These are phyloP conservation scores for Stegastes partitus DNA, from an alignment of 2,113 vertebrate genomes.

Conservation along the genomic window DNA sequence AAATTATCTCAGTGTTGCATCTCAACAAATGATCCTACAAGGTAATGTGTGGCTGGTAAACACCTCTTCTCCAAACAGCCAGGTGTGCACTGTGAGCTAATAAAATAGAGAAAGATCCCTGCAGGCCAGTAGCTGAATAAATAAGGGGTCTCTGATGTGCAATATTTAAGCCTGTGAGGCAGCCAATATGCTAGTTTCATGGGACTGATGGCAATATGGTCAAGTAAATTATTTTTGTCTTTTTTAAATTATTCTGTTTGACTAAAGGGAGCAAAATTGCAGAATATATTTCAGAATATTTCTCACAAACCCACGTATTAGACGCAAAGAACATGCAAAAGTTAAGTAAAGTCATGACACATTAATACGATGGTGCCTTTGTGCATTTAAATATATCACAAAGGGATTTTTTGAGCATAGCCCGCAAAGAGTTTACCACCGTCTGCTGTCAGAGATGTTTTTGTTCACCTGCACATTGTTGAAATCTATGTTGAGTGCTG, in stretches of 20 bases:
- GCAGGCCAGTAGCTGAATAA: slow-evolving; percentile 20
- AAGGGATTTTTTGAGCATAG: no score
- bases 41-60: background rate
- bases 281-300: no score
- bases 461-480: slow-evolving; percentile 90
- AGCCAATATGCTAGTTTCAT: background rate
- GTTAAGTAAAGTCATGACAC: no score
- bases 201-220: slow-evolving; percentile 1
- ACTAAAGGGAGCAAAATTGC: no score
- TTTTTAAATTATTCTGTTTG: no score
- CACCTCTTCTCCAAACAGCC: background rate
- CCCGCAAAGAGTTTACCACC: background rate
- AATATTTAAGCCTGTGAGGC: slow-evolving; percentile 25
- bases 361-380: no score
- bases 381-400: no score
- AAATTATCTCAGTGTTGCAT: slow-evolving; percentile 7
- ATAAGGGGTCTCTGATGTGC: slow-evolving; percentile 4
- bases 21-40: background rate
- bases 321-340: no score
- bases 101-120: slow-evolving; percentile 25
- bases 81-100: slow-evolving; percentile 13
- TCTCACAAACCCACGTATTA: no score
- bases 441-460: background rate
- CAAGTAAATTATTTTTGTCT: no score
- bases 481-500: slow-evolving; percentile 92